Conservation (phyloP, 1,140 invertebrate genomes). For the Calosoma granatense region DNA sequence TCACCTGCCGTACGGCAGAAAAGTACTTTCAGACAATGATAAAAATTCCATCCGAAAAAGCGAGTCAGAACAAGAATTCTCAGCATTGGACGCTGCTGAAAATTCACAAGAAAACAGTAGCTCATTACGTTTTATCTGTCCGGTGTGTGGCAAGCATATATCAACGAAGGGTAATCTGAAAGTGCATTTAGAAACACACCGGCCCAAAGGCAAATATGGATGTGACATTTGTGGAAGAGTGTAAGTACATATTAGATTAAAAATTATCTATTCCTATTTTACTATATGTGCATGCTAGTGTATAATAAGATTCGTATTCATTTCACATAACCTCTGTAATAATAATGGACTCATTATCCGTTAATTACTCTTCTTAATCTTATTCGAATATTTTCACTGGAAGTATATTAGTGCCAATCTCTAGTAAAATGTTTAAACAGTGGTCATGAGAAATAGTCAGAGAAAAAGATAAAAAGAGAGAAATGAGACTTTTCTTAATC, state of each 20-base stretch:
- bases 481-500: no score
- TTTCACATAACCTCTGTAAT: no score
- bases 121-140: constrained; percentile 36
- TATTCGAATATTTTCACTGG: no score
- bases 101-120: constrained; percentile 16
- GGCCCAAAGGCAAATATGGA: constrained; percentile 48
- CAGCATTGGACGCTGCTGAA: constrained; percentile 5
- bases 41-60: constrained; percentile 13
- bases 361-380: no score
- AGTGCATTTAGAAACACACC: constrained; percentile 53
- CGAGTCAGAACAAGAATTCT: not conserved
- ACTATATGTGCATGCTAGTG: not conserved
- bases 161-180: constrained; percentile 53
- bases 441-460: no score
- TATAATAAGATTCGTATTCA: no score
- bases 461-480: no score
- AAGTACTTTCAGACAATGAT: constrained; percentile 17
- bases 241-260: constrained; percentile 39
- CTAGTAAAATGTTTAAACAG: no score
- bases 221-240: constrained; percentile 59
- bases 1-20: constrained; percentile 32
- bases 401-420: no score
- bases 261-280: not conserved
- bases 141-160: constrained; percentile 50
- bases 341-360: not conserved